Base-by-base conservation (phyloP, 2,888 invertebrate genomes). In the Zygaena filipendulae region DNA sequence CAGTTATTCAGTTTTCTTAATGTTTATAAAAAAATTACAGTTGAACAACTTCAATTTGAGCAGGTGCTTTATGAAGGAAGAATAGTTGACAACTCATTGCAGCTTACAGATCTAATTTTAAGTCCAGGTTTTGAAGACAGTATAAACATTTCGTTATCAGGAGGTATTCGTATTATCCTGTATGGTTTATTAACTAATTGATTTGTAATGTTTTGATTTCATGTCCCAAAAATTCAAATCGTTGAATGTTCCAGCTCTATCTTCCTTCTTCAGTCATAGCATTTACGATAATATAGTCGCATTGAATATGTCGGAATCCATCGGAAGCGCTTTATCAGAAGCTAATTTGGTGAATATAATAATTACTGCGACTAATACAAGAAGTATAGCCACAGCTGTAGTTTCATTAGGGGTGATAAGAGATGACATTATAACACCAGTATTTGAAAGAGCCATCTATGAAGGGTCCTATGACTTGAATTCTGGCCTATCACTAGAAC, bases 401-500 rank as follows among this genome's bases (percentile, higher is more conserved):
- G 54, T 68, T 12, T 52, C 50, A 9, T 43, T 72, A 12, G 59
- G 63, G 21, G 59, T 72, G 24, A 44, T 70, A 27, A 68, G 68
- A 33, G 55, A 70, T 10, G 72, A 72, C 29, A 47, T 40, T 10
- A 32, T 47, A 2, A 68, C 70, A 1, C 72, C 71, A 1, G 44
- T 55, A 3, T 72, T 72, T 33, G 56, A 54, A 32, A 44, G 40
- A 13, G 36, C 47, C 7, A 35, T 69, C 18, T 72, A 72, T 33
- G 41, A 33, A 4, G 70, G 64, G 18, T 45, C 41, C 8, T 71
- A 69, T 35, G 45, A 51, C 13, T 13, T 46, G 18, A 33, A 34
- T 5, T 35, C 39, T 7, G 60, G 55, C 8, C 44, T 72, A 25
- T 39, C 16, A 5, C 20, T 63, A n/a, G 60, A 59, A 2, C 35